Conservation (phyloP, 2,113 vertebrate genomes). For the Muntiacus muntjak region DNA sequence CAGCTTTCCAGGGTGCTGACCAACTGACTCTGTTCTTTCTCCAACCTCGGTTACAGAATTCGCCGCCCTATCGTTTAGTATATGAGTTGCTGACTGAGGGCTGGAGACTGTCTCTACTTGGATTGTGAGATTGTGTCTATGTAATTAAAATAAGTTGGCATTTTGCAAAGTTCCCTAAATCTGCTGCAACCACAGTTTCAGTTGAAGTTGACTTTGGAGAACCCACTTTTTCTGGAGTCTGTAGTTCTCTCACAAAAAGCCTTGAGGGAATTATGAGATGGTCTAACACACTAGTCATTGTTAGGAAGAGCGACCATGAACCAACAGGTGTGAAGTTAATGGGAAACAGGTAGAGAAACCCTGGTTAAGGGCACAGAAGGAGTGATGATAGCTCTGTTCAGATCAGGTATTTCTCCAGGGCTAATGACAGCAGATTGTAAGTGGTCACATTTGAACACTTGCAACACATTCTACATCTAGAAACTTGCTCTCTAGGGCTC, state of each 20-base stretch:
- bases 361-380: background rate
- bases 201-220: background rate
- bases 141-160: background rate
- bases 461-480: accelerated
- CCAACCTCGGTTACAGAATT: background rate
- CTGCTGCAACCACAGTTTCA: background rate
- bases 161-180: background rate
- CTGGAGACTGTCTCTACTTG: background rate
- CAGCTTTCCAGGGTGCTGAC: background rate
- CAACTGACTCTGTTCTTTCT: background rate
- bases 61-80: background rate
- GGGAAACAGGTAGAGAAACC: background rate
- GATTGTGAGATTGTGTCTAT: background rate
- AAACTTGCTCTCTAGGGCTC: background rate
- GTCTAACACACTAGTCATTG: background rate
- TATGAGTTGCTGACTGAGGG: background rate
- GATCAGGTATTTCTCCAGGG: background rate
- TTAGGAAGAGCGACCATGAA: background rate
- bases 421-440: background rate
- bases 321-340: background rate
- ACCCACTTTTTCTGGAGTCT: background rate
- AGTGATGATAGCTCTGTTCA: too few relatives aligned
- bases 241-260: background rate
- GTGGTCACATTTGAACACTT: background rate
- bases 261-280: background rate